These are phyloP conservation scores for Rhyacichthys aspro DNA, from an alignment of 2,797 vertebrate species.

Conservation along the genomic window DNA sequence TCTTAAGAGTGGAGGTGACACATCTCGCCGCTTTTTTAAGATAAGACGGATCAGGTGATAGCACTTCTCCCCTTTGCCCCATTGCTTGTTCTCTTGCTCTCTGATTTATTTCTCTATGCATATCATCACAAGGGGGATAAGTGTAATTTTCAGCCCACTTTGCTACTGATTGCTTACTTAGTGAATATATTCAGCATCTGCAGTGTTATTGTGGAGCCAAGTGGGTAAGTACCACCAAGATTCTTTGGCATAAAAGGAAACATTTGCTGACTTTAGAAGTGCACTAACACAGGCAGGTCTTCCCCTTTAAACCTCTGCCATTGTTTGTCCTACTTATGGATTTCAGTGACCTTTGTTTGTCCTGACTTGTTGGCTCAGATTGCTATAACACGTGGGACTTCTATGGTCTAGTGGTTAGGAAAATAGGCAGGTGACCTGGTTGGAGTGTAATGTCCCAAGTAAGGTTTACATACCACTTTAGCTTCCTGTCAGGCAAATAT, in stretches of 20 bases:
- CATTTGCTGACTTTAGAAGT: constrained; percentile 61
- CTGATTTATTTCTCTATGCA: constrained; percentile 77
- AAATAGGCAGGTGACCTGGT: constrained; percentile 66
- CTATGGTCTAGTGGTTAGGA: constrained; percentile 74
- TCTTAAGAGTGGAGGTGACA: constrained; percentile 73
- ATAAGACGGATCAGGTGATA: constrained; percentile 78
- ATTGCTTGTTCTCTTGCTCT: constrained; percentile 57
- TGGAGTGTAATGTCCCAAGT: constrained; percentile 43
- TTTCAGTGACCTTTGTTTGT: constrained; percentile 62
- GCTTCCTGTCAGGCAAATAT: constrained; percentile 73
- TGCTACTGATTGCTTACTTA: constrained; percentile 81
- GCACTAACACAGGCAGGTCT: constrained; percentile 31
- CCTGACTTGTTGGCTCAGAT: constrained; percentile 45
- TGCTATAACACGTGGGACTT: constrained; percentile 38
- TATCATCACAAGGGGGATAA: constrained; percentile 73
- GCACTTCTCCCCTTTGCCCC: constrained; percentile 61
- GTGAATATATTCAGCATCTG: constrained; percentile 76
- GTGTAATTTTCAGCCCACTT: constrained; percentile 77
- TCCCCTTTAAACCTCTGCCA: constrained; percentile 33
- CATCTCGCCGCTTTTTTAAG: constrained; percentile 72
- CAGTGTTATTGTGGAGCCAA: constrained; percentile 69
- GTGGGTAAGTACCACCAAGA: constrained; percentile 62
- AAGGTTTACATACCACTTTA: constrained; percentile 62
- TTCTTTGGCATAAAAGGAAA: constrained; percentile 65
- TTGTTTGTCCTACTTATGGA: constrained; percentile 21